Conservation (phyloP, 1,140 invertebrate genomes). For the Bombus waltoni region DNA sequence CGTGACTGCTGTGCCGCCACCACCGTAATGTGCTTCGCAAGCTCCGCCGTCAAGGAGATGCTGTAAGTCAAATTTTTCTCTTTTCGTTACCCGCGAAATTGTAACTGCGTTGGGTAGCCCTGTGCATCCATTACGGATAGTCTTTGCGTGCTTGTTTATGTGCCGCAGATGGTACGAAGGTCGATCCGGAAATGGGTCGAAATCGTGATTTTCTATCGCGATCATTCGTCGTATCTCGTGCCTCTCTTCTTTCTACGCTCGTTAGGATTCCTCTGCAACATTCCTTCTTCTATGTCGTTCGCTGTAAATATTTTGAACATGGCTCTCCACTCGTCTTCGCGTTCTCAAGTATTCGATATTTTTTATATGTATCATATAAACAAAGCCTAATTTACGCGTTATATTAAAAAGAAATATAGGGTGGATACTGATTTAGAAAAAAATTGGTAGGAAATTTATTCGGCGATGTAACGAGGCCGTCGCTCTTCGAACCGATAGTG, state of each 20-base stretch:
- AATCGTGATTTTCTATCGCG: slow-evolving; percentile 22
- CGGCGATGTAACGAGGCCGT: slow-evolving; percentile 21
- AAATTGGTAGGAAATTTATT: slow-evolving; percentile 13
- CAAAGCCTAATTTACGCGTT: not conserved
- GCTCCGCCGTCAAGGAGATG: slow-evolving; percentile 48
- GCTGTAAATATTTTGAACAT: not conserved
- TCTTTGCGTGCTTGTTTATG: slow-evolving; percentile 30
- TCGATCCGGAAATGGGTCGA: slow-evolving; percentile 51
- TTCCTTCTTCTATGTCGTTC: too few species aligned
- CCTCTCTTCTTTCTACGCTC: not conserved
- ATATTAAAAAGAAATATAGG: not conserved
- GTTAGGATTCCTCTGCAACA: not conserved
- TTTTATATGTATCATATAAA: not conserved
- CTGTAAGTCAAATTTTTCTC: slow-evolving; percentile 54
- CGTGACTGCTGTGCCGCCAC: slow-evolving; percentile 56
- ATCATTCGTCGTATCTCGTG: not conserved
- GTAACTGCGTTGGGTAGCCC: not conserved
- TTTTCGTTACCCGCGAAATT: not conserved
- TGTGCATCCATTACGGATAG: not conserved
- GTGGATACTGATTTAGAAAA: slow-evolving; percentile 16
- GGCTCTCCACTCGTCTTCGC: not conserved
- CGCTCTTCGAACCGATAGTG: slow-evolving; percentile 25
- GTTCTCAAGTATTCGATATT: not conserved
- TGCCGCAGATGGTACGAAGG: slow-evolving; percentile 52
- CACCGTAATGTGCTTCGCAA: slow-evolving; percentile 41